Evolutionary conservation across 2,797 vertebrate species (phyloP), one percentile per base, ranked within the genome.

Genomic region (Dicrostonyx torquatus): DNA sequence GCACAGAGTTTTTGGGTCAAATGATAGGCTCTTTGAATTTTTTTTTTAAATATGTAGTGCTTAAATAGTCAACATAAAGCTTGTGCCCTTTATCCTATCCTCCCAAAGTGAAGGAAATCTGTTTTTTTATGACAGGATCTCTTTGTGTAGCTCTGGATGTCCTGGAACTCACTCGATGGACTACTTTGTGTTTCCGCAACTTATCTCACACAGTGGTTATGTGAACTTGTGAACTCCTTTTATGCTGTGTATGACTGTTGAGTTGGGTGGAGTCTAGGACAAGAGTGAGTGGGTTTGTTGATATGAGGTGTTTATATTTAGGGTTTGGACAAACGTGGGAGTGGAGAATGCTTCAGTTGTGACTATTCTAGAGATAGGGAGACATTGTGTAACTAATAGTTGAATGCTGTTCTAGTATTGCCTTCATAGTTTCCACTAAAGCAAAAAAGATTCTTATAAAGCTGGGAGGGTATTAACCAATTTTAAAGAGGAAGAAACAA

Each of bases 401-500:
- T 64, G 40, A 5, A 2, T 43, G 18, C 58, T 45, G 79, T 43
- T 10, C 26, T 45, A 18, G 17, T 62, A 64, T 45, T 34, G 13
- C 15, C 11, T 83, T 43, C 37, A 60, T 37, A 29, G 83, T 34
- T 87, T 60, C 5, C 45, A 22, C 43, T 58, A 87, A 62, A 72
- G 45, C 26, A 72, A 26, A n/a, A 48, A 75, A 72, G 10, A 70
- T 68, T 37, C 14, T 6, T 37, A 18, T 37, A 55, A 53, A 87
- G 83, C 7, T 73, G 60, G 5, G 29, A 53, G 14, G 77, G 22
- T 60, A 43, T 93, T 50, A 43, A 6, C 31, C 66, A 76, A 53
- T 72, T 89, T 68, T 89, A 83, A 89, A 78, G 48, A 58, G 60
- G 34, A 83, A 40, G 37, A 87, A 84, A 79, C 58, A 88, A 14